Evolutionary conservation across 1,140 invertebrate genomes (phyloP).

Genomic region (Macrobrachium nipponense): DNA sequence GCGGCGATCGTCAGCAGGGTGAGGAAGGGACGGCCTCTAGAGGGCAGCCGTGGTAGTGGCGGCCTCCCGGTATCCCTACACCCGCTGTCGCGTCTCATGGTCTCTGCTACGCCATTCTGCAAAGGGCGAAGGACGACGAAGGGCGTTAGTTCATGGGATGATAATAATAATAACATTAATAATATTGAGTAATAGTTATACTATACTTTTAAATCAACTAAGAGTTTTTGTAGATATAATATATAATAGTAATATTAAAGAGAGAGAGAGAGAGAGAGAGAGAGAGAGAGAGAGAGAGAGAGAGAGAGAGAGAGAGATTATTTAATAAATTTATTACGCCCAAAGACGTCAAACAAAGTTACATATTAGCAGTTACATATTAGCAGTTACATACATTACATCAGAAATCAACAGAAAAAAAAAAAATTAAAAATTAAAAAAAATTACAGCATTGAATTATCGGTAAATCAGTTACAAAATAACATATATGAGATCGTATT

Average conservation of each 20-base stretch:
- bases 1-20: not conserved
- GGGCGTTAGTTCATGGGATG: not conserved
- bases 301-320: slow-evolving; percentile 25
- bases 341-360: too few relatives aligned
- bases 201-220: too few relatives aligned
- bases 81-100: not conserved
- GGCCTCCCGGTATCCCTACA: not conserved
- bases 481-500: too few relatives aligned
- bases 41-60: not conserved
- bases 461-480: too few relatives aligned
- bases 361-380: too few relatives aligned
- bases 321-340: too few relatives aligned
- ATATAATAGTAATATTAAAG: not conserved
- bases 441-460: too few relatives aligned
- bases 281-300: slow-evolving; percentile 44
- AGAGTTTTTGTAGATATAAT: too few relatives aligned
- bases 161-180: not conserved
- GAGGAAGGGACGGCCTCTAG: not conserved
- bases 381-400: not conserved
- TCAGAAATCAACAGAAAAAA: too few relatives aligned
- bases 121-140: not conserved
- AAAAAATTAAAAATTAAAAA: too few relatives aligned
- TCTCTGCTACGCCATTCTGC: slow-evolving; percentile 19
- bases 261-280: slow-evolving; percentile 40
- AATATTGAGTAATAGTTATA: not conserved